Percentiles rank a stretch among this genome's conserved stretches.
phyloP scores from a whole-genome alignment of 1,140 invertebrate species.

The Lamellibrachia luymesi region DNA sequence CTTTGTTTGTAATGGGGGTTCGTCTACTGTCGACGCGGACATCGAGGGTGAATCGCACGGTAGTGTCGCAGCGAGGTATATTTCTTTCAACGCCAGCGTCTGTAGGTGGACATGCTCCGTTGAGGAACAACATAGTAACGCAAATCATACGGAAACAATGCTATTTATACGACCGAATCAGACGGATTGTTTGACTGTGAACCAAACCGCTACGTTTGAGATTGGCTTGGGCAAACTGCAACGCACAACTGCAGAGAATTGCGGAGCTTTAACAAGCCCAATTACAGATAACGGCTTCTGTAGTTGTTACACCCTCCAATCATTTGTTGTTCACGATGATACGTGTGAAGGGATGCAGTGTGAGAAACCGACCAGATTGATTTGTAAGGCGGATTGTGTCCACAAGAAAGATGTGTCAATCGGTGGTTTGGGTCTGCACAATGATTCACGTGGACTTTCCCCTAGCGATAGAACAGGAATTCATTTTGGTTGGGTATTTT shows the following conservation, averaged over 20 bases:
- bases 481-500: conserved; percentile 30
- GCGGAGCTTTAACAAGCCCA: neutral
- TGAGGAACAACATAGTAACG: neutral
- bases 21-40: neutral
- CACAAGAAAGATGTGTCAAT: neutral
- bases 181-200: neutral
- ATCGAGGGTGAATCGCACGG: neutral
- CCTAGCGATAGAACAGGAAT: neutral
- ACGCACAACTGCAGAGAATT: neutral
- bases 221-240: neutral
- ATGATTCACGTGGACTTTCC: neutral
- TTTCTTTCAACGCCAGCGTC: neutral
- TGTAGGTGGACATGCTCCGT: neutral
- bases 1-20: neutral
- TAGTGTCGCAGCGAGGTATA: neutral
- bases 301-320: neutral
- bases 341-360: neutral
- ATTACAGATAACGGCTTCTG: neutral
- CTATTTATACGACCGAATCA: neutral
- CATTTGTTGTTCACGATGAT: neutral
- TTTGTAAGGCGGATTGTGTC: neutral
- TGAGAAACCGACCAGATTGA: neutral
- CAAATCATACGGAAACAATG: neutral
- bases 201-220: neutral
- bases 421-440: neutral